Base-by-base conservation (phyloP, 2,888 invertebrate genomes). In the Phlogophora meticulosa region DNA sequence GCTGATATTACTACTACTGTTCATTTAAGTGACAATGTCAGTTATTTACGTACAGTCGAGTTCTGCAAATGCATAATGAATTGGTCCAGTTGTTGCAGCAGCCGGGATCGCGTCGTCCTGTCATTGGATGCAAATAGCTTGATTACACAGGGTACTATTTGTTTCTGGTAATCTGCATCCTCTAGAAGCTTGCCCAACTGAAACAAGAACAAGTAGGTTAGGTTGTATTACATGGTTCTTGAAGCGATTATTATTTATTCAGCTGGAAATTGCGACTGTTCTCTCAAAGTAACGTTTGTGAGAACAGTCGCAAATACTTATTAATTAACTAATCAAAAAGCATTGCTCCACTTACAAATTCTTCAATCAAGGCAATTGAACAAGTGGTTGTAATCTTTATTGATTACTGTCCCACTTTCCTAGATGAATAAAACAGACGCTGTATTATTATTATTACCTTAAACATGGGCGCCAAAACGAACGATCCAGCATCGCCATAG, bases 61-160 rank as follows among this genome's bases (percentile, higher is more conserved):
- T 97, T 97, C 87, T 97, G 98, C 49, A 98, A 92, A 90, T 98
- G 98, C 87, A 97, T 97, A 73, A 98, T 97, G 87, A 99, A 99
- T 88, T 98, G 96, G 88, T 99, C 99, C 62, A 99, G 93, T 91
- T 99, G 99, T 88, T 99, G 99, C 73, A 99, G 94, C 51, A 99
- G 96, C 77, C 99, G 97, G 1, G 99, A 98, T 78, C 99, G 96
- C 0, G 99, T 99, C 1, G 99, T 98, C 84, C 99, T 96, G 92
- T 99, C 99, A 77, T 99, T 98, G 1, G 99, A 99, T 0, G 98
- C 97, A 92, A 99, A 99, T 72, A 99, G 95, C 91, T 99, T 99
- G 9, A 99, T 98, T 28, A 99, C 98, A 90, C 99, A 99, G 1
- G 99, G 99, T 56, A 99, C 99, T 86, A 99, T 98, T 88, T 98